Base-by-base conservation (phyloP, 2,797 vertebrate species). In the Hydrocynus forskahlii region DNA sequence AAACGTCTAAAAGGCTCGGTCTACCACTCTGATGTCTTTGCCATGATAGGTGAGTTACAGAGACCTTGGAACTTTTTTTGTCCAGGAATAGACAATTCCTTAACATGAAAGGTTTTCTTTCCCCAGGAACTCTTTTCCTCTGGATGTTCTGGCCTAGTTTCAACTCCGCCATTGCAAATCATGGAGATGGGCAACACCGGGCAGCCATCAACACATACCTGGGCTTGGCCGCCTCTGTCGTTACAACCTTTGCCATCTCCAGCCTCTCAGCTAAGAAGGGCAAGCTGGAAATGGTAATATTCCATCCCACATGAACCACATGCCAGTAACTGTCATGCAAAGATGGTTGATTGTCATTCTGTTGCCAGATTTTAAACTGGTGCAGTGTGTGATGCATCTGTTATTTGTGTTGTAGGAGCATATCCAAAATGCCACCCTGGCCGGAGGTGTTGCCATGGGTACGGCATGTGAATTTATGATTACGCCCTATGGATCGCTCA, bases 91-190 rank as follows among this genome's bases (percentile, higher is more conserved):
- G 14, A 60, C n/a, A 0, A 0, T 57, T 21, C 23, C 16, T 40
- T 25, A 45, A 43, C 40, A 10, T 8, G 55, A 38, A 23, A 14
- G 17, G 6, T 68, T 17, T n/a, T 71, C 66, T 75, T 35, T 25
- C 55, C 7, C 6, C 87, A 99, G 98, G 97, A 2, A 96, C 97
- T 0, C 91, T 99, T 40, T 99, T 95, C 89, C 92, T 99, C 19
- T 99, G 98, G 98, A 96, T 98, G 93, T 99, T 94, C 89, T 99
- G 98, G 98, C 98, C 98, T 87, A 99, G 98, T 91, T 99, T 99
- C 92, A 99, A 99, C 90, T 97, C 96, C 0, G 97, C 97, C 43
- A 90, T 96, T 87, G 90, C 97, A 23, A 67, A 92, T 1, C 96
- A 96, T 0, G 98, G 98, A 1, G 97, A 97, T 0, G 95, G 94